These are phyloP conservation scores for Borostomias antarcticus DNA, from an alignment of 2,797 vertebrate species.

Conservation along the genomic window DNA sequence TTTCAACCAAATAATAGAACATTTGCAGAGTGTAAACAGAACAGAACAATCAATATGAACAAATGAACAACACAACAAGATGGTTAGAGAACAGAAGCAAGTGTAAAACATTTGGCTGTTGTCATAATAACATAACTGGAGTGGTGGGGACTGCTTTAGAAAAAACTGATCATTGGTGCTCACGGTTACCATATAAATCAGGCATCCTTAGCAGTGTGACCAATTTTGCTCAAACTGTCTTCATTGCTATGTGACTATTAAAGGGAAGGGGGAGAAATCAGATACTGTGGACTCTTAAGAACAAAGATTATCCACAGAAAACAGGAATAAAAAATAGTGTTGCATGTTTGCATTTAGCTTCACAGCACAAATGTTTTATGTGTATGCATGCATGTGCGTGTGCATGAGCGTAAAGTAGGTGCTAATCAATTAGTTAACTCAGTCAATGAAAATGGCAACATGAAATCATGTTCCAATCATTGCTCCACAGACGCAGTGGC, in stretches of 20 bases:
- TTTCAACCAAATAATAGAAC: conserved; percentile 10
- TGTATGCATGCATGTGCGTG: conserved; percentile 8
- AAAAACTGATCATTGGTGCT: conserved; percentile 21
- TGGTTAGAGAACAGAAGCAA: no score
- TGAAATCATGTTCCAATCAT: conserved; percentile 33
- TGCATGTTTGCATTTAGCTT: neutral
- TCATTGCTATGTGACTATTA: neutral
- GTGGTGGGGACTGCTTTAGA: conserved; percentile 22
- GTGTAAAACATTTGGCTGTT: no score
- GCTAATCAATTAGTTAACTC: conserved; percentile 45
- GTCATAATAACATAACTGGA: conserved; percentile 47
- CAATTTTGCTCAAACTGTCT: conserved; percentile 13
- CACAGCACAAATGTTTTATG: neutral
- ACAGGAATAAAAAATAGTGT: neutral
- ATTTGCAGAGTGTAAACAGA: conserved; percentile 47
- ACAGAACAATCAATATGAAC: no score
- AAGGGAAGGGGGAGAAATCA: neutral
- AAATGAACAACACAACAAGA: no score
- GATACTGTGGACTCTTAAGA: conserved; percentile 9
- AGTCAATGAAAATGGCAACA: conserved; percentile 27
- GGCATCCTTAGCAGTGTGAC: conserved; percentile 27
- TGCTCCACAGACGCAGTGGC: conserved; percentile 35
- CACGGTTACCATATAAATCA: conserved; percentile 56
- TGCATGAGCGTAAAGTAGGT: no score
- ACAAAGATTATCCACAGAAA: neutral